Evolutionary conservation across 30 jellyfish, hydroid and myxozoan species (phyloP).

Genomic region (Nemopilema nomurai): DNA sequence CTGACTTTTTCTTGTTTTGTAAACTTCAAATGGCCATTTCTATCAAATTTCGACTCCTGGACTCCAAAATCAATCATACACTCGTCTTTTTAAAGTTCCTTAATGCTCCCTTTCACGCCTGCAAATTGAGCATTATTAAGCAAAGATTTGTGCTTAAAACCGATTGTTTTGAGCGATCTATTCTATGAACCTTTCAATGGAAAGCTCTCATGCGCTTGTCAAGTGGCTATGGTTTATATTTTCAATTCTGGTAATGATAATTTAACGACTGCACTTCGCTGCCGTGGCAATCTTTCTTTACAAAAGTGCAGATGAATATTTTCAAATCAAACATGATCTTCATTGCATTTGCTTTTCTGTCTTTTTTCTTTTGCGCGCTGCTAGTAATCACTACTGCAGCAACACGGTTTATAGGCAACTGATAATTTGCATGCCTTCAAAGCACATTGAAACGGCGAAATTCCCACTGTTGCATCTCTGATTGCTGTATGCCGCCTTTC

Average conservation of each 20-base stretch:
- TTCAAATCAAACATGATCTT: neutral
- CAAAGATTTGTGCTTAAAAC: conserved; percentile 21
- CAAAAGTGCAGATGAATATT: conserved; percentile 3
- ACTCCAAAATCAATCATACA: conserved; percentile 35
- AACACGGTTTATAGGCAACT: neutral
- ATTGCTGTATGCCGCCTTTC: neutral
- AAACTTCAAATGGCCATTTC: conserved; percentile 40
- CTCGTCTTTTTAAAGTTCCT: conserved; percentile 29
- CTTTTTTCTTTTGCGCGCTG: neutral
- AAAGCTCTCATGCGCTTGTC: neutral
- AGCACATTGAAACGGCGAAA: neutral
- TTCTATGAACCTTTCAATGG: neutral
- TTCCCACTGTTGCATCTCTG: neutral
- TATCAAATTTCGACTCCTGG: conserved; percentile 53
- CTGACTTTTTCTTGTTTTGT: conserved; percentile 35
- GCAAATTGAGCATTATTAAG: conserved; percentile 6
- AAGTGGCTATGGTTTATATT: neutral
- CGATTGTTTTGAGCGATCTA: conserved; percentile 1
- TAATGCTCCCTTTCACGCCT: conserved; percentile 17
- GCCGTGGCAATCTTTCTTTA: neutral
- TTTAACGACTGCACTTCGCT: conserved; percentile 5
- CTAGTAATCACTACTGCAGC: neutral
- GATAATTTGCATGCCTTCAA: neutral
- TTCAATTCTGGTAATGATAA: neutral
- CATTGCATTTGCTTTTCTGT: neutral